These are phyloP conservation scores for Hapalemur alaotrensis DNA, from an alignment of 2,797 vertebrate species.

Conservation along the genomic window DNA sequence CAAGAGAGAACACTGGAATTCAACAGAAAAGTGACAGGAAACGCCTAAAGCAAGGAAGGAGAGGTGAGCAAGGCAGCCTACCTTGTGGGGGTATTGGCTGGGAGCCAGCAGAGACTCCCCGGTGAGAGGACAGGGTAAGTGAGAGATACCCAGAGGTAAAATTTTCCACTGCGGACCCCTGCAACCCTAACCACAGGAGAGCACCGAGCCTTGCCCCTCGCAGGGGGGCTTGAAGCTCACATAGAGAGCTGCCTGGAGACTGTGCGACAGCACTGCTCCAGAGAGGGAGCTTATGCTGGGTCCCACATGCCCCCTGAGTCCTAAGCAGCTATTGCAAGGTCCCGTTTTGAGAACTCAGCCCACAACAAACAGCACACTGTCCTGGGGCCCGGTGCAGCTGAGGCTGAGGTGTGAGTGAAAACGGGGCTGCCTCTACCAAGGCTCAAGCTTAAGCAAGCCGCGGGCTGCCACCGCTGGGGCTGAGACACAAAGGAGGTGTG, in stretches of 20 bases:
- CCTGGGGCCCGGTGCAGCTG: neutral
- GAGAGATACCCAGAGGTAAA: too few species aligned
- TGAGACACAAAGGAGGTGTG: neutral
- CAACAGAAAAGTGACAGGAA: neutral
- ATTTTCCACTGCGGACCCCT: neutral
- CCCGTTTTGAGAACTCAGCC: neutral
- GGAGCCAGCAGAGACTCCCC: too few species aligned
- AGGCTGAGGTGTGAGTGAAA: neutral
- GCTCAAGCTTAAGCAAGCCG: neutral
- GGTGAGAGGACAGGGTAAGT: too few species aligned
- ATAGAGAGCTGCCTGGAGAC: too few species aligned
- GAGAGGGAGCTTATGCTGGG: neutral
- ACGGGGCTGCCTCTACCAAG: neutral
- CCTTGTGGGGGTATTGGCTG: too few species aligned
- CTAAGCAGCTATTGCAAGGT: neutral
- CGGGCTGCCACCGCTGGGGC: neutral
- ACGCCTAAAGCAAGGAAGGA: neutral
- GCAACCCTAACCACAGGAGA: neutral
- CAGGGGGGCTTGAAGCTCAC: too few species aligned
- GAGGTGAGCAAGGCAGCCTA: neutral
- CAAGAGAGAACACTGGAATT: neutral
- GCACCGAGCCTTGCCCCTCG: neutral
- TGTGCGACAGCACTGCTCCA: too few species aligned
- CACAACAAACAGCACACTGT: neutral
- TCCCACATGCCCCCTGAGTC: neutral